These are phyloP conservation scores for Chlamydotis undulata DNA, from an alignment of 2,113 vertebrate genomes.

Conservation along the genomic window DNA sequence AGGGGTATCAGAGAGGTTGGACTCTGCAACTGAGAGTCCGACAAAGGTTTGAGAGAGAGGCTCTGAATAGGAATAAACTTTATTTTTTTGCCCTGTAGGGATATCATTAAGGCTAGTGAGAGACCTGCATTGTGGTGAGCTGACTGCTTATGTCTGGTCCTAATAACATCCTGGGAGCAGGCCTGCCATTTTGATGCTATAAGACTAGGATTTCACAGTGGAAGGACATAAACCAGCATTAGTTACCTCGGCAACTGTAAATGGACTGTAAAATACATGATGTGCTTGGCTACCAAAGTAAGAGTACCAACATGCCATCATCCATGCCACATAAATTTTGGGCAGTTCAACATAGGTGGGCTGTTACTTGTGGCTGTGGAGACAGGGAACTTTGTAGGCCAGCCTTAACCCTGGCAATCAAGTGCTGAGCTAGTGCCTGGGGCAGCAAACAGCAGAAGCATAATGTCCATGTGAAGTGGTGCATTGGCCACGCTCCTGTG, in stretches of 20 bases:
- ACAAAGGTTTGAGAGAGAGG: not conserved
- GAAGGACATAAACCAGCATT: not conserved
- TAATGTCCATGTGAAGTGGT: not conserved
- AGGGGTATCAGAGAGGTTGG: not conserved
- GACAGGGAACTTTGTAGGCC: not conserved
- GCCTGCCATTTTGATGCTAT: not conserved
- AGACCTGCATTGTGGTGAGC: fast-evolving
- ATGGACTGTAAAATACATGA: not conserved
- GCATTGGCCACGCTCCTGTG: not conserved
- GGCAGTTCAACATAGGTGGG: not conserved
- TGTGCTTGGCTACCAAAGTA: not conserved
- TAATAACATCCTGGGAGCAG: not conserved
- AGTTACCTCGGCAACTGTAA: not conserved
- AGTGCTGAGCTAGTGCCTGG: not conserved
- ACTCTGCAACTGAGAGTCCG: not conserved
- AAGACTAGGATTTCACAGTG: not conserved
- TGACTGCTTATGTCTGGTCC: not conserved
- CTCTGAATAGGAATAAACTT: not conserved
- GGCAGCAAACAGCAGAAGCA: not conserved
- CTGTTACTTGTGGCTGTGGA: not conserved
- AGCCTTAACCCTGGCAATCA: not conserved
- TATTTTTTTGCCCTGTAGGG: not conserved
- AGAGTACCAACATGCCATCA: not conserved
- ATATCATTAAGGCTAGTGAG: not conserved
- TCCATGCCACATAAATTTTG: not conserved